These are phyloP conservation scores for Dicentrarchus labrax DNA, from an alignment of 2,113 vertebrate species.

Conservation along the genomic window DNA sequence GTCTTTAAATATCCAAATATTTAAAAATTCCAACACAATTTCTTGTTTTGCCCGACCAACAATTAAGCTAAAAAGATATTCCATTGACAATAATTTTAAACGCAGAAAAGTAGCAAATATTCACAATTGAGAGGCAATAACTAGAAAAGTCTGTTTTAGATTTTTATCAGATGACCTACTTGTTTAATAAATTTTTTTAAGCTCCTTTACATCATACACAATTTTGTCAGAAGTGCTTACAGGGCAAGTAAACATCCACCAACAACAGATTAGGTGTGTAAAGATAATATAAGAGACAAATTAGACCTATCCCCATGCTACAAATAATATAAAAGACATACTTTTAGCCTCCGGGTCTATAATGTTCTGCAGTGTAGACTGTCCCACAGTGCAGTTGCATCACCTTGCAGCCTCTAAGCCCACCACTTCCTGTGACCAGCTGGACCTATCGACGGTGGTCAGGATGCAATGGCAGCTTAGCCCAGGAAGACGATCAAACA, in stretches of 20 bases:
- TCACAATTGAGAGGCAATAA: too few relatives aligned
- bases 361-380: constrained; percentile 12
- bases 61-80: neutral
- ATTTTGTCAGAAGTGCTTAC: neutral
- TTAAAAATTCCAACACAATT: neutral
- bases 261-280: neutral
- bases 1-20: neutral
- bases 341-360: neutral
- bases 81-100: neutral
- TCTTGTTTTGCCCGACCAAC: neutral
- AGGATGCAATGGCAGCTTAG: constrained; percentile 60
- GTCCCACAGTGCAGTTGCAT: constrained; percentile 34
- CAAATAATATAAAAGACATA: constrained; percentile 1
- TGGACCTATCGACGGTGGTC: constrained; percentile 53
- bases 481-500: constrained; percentile 65
- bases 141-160: neutral
- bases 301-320: neutral
- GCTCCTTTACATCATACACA: neutral
- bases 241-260: neutral
- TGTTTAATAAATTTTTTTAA: neutral
- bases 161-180: neutral
- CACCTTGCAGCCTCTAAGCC: constrained; percentile 45
- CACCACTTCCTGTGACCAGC: constrained; percentile 69
- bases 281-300: constrained; percentile 4
- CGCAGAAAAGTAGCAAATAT: neutral